A percentile compares a stretch with the other conserved stretches of the same genome.
phyloP scores from a whole-genome alignment of 2,113 vertebrate genomes.

The Steatornis caripensis region DNA sequence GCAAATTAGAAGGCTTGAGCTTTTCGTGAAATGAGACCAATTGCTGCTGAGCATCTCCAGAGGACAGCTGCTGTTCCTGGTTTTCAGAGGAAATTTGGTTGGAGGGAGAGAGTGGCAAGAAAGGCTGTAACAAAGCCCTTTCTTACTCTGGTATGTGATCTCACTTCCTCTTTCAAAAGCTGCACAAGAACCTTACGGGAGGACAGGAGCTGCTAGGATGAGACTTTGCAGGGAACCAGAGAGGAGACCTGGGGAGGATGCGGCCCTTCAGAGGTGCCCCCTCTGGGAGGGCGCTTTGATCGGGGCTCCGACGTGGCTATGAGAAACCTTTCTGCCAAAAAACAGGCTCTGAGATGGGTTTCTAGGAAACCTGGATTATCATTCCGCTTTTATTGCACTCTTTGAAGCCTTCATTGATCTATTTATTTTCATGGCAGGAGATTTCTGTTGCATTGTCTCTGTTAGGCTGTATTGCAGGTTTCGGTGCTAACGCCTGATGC shows the following conservation, averaged over 20 bases:
- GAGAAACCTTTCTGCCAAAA: rapidly evolving
- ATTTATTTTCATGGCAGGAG: neutral
- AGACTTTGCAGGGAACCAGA: neutral
- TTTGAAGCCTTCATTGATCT: neutral
- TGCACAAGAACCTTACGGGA: neutral
- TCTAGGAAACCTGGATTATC: neutral
- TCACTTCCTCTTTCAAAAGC: neutral
- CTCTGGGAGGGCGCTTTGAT: rapidly evolving
- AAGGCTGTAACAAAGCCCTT: neutral
- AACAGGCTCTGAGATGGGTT: neutral
- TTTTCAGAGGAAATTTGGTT: neutral
- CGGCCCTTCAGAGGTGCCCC: rapidly evolving
- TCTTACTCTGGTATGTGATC: neutral
- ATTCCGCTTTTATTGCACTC: rapidly evolving
- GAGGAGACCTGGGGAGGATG: rapidly evolving
- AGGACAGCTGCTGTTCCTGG: neutral
- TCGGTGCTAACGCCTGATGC: neutral
- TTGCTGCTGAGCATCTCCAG: neutral
- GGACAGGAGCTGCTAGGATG: neutral
- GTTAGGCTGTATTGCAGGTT: neutral
- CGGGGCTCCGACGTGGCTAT: rapidly evolving
- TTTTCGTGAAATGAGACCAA: neutral
- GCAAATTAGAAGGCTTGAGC: neutral
- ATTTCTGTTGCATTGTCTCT: neutral
- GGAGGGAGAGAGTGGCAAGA: neutral